Evolutionary conservation across 2,888 invertebrate species (phyloP).

Genomic region (Eupeodes latifasciatus): DNA sequence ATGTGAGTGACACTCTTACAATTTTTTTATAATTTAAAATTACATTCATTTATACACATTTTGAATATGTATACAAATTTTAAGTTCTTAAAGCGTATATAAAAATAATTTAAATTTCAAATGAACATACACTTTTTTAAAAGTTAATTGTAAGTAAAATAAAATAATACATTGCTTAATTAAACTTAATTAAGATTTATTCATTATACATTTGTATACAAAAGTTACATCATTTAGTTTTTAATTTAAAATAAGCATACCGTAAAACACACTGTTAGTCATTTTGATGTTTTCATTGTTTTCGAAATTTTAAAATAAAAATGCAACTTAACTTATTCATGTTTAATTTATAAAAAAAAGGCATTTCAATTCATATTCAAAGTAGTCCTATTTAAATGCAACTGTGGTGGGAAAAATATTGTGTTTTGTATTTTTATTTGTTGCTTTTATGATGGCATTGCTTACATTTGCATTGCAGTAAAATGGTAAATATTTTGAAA

Average conservation of each 20-base stretch:
- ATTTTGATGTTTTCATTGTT: not conserved
- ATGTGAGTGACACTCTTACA: constrained; percentile 7
- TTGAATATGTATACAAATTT: not conserved
- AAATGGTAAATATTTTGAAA: constrained; percentile 7
- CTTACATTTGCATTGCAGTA: not conserved
- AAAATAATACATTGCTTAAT: not conserved
- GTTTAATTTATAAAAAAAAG: constrained; percentile 18
- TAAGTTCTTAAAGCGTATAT: not conserved
- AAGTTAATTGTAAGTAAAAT: not conserved
- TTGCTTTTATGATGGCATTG: not conserved
- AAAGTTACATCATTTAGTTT: not conserved
- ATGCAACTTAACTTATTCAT: constrained; percentile 23
- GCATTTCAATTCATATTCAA: constrained; percentile 29
- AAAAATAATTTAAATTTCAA: not conserved
- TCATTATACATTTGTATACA: not conserved
- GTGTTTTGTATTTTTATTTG: not conserved
- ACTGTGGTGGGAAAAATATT: constrained; percentile 20
- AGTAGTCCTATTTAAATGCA: constrained; percentile 31
- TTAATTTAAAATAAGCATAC: not conserved
- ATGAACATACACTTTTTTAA: not conserved
- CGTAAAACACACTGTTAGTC: constrained; percentile 23
- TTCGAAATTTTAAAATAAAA: not conserved
- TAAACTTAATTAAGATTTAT: not conserved
- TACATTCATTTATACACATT: not conserved
- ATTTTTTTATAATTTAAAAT: not conserved